Conservation (phyloP, 2,888 invertebrate species). For the Orgyia antiqua region DNA sequence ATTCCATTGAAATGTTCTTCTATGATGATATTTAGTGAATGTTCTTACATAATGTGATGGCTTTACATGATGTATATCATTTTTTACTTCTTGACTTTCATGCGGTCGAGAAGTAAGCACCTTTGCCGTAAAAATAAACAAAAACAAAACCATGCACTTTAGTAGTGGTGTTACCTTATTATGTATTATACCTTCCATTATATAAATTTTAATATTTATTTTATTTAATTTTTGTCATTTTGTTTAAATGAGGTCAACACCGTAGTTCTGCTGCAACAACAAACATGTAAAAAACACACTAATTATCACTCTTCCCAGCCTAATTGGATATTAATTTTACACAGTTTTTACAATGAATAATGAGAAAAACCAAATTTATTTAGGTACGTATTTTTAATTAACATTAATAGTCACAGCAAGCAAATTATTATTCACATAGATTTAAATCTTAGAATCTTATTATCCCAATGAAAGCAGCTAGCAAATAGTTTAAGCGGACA, state of each 20-base stretch:
- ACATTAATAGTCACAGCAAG: too few relatives aligned
- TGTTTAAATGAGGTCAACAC: conserved; percentile 5
- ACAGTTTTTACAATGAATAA: too few relatives aligned
- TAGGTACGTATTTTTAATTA: too few relatives aligned
- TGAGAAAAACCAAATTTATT: too few relatives aligned
- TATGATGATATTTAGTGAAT: conserved; percentile 69
- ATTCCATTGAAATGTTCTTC: conserved; percentile 61
- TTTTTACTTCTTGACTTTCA: conserved; percentile 51
- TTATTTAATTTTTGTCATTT: conserved; percentile 11
- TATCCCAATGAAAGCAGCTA: too few relatives aligned
- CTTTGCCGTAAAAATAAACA: conserved; percentile 71
- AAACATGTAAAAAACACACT: too few relatives aligned
- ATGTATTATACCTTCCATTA: conserved; percentile 59
- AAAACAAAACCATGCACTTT: conserved; percentile 65
- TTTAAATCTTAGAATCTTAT: too few relatives aligned
- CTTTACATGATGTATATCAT: conserved; percentile 57
- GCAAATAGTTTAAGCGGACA: too few relatives aligned
- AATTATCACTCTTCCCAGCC: too few relatives aligned
- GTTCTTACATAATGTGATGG: conserved; percentile 65
- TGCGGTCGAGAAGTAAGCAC: conserved; percentile 65
- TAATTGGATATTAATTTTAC: too few relatives aligned
- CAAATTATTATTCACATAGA: too few relatives aligned
- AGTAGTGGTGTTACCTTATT: conserved; percentile 61
- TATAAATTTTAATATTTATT: conserved; percentile 4
- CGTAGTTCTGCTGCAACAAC: too few relatives aligned